phyloP scores from a whole-genome alignment of 2,888 invertebrate species.

The Coenonympha glycerion region DNA sequence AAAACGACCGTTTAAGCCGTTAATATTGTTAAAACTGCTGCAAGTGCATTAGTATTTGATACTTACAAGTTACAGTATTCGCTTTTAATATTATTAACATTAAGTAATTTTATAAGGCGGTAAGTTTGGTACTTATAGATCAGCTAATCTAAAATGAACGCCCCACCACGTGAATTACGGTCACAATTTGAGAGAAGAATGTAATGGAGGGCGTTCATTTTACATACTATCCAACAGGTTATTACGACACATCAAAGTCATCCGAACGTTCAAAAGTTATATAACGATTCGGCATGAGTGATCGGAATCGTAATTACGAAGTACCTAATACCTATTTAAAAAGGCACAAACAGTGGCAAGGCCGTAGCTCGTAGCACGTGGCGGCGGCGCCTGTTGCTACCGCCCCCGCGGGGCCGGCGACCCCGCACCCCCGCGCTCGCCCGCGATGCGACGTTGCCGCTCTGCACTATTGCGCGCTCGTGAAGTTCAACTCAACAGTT shows the following conservation, averaged over 20 bases:
- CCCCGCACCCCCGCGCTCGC: constrained; percentile 27
- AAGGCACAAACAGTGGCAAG: constrained; percentile 71
- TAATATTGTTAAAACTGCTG: too few relatives aligned
- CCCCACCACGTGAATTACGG: too few relatives aligned
- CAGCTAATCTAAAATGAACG: too few relatives aligned
- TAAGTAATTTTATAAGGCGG: too few relatives aligned
- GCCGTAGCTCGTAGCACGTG: constrained; percentile 62
- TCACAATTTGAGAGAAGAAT: too few relatives aligned
- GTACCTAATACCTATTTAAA: constrained; percentile 43
- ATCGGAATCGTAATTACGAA: constrained; percentile 42
- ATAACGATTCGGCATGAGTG: constrained; percentile 38
- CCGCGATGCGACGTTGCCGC: constrained; percentile 60
- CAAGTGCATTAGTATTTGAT: too few relatives aligned
- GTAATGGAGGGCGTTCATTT: too few relatives aligned
- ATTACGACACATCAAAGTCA: neutral
- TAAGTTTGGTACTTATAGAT: too few relatives aligned
- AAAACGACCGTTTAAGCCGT: too few relatives aligned
- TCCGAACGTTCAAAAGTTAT: constrained; percentile 7
- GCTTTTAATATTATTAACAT: too few relatives aligned
- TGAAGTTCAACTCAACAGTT: too few relatives aligned
- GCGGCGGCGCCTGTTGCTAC: constrained; percentile 66
- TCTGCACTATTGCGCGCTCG: constrained; percentile 33
- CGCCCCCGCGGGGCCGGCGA: constrained; percentile 30
- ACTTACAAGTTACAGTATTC: too few relatives aligned
- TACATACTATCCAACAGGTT: neutral